These are phyloP conservation scores for Trogon surrucura DNA, from an alignment of 2,113 vertebrate genomes.

Conservation along the genomic window DNA sequence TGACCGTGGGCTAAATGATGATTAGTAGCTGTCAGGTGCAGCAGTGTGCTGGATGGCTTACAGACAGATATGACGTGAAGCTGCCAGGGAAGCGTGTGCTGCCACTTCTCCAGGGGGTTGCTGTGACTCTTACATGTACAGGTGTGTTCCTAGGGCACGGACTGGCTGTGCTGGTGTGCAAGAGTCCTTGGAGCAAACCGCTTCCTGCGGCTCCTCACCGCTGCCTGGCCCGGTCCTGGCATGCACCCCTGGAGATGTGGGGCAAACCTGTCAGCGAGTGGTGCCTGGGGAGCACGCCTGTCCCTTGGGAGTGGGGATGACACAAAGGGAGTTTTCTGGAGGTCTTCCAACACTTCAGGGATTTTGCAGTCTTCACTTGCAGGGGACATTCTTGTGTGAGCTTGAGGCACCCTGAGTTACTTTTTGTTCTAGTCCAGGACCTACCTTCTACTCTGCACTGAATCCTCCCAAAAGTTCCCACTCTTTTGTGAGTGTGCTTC, in stretches of 20 bases:
- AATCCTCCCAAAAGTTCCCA: neutral
- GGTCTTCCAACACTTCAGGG: neutral
- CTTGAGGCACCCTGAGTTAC: neutral
- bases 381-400: neutral
- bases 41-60: neutral
- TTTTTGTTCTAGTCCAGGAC: neutral
- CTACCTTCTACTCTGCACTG: neutral
- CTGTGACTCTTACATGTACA: neutral
- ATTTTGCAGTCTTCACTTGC: neutral
- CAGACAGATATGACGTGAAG: neutral
- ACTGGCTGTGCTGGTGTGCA: neutral
- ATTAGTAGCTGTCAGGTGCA: neutral
- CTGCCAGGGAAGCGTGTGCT: neutral
- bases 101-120: neutral
- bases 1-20: neutral
- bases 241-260: rapidly evolving
- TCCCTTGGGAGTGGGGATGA: neutral
- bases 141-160: neutral
- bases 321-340: neutral
- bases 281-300: neutral
- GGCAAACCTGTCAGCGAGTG: rapidly evolving
- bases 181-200: neutral
- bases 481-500: neutral
- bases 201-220: neutral
- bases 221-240: neutral